phyloP scores from a whole-genome alignment of 2,797 vertebrate genomes.

The Catharus ustulatus region DNA sequence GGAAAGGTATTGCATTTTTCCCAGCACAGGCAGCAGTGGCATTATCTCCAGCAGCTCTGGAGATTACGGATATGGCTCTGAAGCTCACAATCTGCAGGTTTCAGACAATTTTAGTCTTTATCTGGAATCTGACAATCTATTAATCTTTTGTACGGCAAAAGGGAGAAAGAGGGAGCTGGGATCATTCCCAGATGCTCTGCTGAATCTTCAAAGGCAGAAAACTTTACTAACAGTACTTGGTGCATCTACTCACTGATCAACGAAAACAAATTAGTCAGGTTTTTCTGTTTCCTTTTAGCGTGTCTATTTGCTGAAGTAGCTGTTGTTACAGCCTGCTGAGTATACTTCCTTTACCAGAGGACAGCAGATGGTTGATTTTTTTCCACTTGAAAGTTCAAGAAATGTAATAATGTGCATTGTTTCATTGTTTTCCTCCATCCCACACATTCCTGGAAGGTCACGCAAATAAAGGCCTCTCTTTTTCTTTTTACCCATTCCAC shows the following conservation, averaged over 20 bases:
- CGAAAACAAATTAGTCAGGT: not conserved
- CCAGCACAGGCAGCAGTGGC: not conserved
- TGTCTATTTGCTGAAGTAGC: not conserved
- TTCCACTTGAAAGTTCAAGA: not conserved
- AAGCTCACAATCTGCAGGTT: not conserved
- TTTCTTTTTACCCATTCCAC: not conserved
- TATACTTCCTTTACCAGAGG: not conserved
- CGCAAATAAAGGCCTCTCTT: not conserved
- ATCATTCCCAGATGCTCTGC: not conserved
- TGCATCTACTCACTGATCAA: not conserved
- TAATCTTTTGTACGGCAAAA: not conserved
- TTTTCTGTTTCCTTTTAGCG: not conserved
- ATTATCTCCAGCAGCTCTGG: not conserved
- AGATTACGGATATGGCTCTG: not conserved
- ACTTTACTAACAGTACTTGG: not conserved
- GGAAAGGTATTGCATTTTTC: not conserved
- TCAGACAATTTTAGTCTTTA: not conserved
- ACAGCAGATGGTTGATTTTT: not conserved
- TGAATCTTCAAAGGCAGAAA: not conserved
- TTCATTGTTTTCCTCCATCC: not conserved
- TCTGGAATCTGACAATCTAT: not conserved
- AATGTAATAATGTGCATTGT: not conserved
- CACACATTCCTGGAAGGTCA: conserved; percentile 9
- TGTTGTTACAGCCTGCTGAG: not conserved
- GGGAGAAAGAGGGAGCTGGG: not conserved